These are phyloP conservation scores for Cliona cf. orientalis DNA, from an alignment of 37 sponge, comb jelly and placozoan species.

Conservation along the genomic window DNA sequence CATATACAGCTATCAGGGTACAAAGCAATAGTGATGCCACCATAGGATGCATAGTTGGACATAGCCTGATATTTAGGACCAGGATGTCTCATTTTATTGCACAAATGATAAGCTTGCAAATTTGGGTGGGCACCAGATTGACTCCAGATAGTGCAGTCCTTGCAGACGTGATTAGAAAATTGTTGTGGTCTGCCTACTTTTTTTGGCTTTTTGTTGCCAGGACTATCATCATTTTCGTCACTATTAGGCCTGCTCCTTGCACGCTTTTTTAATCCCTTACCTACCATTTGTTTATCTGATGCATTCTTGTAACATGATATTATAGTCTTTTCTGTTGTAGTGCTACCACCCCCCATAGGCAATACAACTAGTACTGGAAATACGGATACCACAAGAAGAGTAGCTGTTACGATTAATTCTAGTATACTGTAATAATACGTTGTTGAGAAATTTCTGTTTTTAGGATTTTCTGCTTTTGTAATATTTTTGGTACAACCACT, in stretches of 20 bases:
- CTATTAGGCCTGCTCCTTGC: background rate
- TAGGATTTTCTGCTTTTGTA: background rate
- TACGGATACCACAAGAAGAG: background rate
- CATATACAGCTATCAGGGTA: background rate
- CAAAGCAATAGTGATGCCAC: background rate
- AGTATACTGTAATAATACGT: background rate
- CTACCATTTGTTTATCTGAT: no score
- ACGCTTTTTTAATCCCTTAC: no score
- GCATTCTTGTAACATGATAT: no score
- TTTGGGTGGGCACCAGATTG: background rate
- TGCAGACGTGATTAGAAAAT: no score
- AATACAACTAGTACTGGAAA: background rate
- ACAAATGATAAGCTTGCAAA: background rate
- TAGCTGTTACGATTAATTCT: background rate
- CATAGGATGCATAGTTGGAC: background rate
- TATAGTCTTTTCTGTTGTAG: background rate
- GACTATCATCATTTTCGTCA: background rate
- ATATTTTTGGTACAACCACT: background rate
- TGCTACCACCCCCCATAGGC: background rate
- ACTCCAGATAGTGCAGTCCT: background rate
- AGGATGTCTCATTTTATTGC: background rate
- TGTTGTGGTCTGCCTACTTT: background rate
- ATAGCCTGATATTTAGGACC: background rate
- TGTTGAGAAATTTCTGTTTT: background rate
- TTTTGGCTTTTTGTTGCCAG: background rate